A percentile compares a stretch with the other conserved stretches of the same genome.
Conservation (phyloP, 53 echinoderm and acorn worm species). For the Patiria pectinifera region DNA sequence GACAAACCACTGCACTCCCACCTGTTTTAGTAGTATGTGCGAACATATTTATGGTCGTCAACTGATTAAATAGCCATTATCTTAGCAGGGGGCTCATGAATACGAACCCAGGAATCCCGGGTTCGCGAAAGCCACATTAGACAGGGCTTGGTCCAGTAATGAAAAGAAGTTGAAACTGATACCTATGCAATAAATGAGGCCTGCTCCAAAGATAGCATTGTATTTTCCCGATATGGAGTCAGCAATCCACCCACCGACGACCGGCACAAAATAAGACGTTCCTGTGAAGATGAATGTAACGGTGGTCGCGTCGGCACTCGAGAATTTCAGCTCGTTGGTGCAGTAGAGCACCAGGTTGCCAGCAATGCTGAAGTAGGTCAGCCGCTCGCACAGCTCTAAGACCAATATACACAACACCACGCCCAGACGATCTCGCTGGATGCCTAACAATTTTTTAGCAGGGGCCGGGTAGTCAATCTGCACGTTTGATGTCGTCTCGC, state of each 20-base stretch:
- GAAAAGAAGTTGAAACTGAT: not conserved
- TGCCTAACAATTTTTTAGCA: not conserved
- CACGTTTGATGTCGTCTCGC: not conserved
- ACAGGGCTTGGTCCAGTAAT: too few species aligned
- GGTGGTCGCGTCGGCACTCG: constrained; percentile 73
- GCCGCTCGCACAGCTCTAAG: constrained; percentile 90
- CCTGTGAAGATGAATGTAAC: constrained; percentile 83
- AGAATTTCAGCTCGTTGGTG: constrained; percentile 70
- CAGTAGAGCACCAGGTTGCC: constrained; percentile 91
- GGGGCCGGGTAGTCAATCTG: not conserved
- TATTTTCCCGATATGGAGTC: constrained; percentile 89
- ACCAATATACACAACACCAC: constrained; percentile 87
- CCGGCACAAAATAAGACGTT: constrained; percentile 88
- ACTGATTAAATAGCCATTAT: too few species aligned
- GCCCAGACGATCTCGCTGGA: constrained; percentile 33
- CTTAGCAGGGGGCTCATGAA: too few species aligned
- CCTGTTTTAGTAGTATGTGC: too few species aligned
- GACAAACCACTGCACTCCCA: too few species aligned
- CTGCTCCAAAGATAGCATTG: constrained; percentile 87
- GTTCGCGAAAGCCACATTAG: too few species aligned
- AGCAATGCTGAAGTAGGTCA: constrained; percentile 91
- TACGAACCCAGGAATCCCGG: too few species aligned
- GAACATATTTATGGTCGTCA: too few species aligned
- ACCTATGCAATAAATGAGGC: constrained; percentile 89
- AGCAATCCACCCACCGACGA: constrained; percentile 91